Evolutionary conservation across 2,888 invertebrate genomes (phyloP).

Genomic region (Oligia latruncula): DNA sequence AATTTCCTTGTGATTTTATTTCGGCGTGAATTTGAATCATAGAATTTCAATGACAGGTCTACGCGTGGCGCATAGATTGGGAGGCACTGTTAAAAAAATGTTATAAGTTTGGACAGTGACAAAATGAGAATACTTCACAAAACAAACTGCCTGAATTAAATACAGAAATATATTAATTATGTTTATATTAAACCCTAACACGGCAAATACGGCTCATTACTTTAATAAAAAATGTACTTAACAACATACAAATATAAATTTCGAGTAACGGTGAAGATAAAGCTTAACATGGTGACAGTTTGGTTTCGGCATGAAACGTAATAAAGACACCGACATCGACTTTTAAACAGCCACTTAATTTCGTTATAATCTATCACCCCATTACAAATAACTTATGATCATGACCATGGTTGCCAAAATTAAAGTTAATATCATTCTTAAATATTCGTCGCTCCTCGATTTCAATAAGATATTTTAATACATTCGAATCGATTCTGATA

Average conservation of each 20-base stretch:
- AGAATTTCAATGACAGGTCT: neutral
- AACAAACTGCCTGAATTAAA: constrained; percentile 2
- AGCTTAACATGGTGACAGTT: constrained; percentile 35
- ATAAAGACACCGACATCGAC: constrained; percentile 24
- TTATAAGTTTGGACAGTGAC: neutral
- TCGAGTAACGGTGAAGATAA: constrained; percentile 23
- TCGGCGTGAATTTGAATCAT: neutral
- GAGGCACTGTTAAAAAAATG: neutral
- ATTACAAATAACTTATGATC: constrained; percentile 29
- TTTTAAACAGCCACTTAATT: constrained; percentile 32
- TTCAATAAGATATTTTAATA: constrained; percentile 74
- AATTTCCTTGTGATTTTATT: neutral
- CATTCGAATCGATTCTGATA: constrained; percentile 69
- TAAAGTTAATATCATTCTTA: constrained; percentile 46
- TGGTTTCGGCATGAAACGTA: constrained; percentile 24
- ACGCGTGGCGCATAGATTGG: neutral
- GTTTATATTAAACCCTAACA: constrained; percentile 18
- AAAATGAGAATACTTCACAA: constrained; percentile 3
- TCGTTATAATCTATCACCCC: constrained; percentile 36
- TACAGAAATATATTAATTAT: neutral
- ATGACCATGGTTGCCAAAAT: constrained; percentile 23
- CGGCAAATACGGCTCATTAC: constrained; percentile 42
- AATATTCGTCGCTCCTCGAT: constrained; percentile 62
- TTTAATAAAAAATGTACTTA: constrained; percentile 33
- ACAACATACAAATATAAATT: constrained; percentile 50